Evolutionary conservation across 2,888 invertebrate genomes (phyloP), one percentile per base, ranked within the genome.

Genomic region (Reticulitermes lucifugus): DNA sequence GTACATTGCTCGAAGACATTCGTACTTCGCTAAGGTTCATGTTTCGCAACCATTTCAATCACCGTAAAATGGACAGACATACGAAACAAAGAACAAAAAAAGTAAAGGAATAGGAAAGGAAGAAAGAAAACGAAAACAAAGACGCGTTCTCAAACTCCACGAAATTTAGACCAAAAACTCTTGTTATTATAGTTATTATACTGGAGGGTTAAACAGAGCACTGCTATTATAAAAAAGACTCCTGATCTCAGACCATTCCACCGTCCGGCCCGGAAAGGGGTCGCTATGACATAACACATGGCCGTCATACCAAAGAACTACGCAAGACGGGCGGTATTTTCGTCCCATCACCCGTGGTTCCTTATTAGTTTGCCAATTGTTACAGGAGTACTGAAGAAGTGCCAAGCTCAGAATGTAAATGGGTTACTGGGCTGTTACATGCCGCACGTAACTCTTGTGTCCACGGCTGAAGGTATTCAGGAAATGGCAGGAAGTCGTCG

Each of bases 341-440:
- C 12, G 51, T 46, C 46, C 25, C n/a, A 79, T 65, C 65, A 65
- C 25, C 12, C 65, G 10, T 14, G 25, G 65, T 25, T 65, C 65
- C 7, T 65, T n/a, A 7, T 65, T n/a, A 65, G 7, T n/a, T 55
- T 65, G 65, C n/a, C 65, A 65, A n/a, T 65, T 65, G 65, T 25
- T 60, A 60, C 22, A n/a, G 4, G 65, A 65, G n/a, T n/a, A 25
- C 65, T 14, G 65, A 25, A 12, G 65, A 25, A 18, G 79, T 79
- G 79, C 79, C 79, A 79, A 55, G 55, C 79, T 65, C 51, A 18
- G 10, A 79, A 46, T 25, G 79, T 46, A 79, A 79, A 79, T 79
- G 51, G 79, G 79, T 79, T 25, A 79, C 46, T 21, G 55, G 43
- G 18, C 79, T 43, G 51, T 25, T 65, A 3, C n/a, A 7, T 65